These are phyloP conservation scores for Aythya baeri DNA, from an alignment of 2,113 vertebrate species.

Conservation along the genomic window DNA sequence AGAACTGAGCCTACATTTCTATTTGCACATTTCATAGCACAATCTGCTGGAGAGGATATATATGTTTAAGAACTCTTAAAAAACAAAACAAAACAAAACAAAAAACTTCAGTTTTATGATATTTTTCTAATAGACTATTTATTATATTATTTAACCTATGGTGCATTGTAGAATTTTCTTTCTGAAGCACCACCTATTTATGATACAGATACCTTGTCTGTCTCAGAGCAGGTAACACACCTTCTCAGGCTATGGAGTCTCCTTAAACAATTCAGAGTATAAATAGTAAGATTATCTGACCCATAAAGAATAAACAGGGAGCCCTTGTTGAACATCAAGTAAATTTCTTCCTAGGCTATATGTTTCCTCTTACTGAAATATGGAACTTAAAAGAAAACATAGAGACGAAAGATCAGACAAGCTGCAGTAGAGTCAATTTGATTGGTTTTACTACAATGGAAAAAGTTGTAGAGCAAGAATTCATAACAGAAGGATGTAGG, in stretches of 20 bases:
- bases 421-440: neutral
- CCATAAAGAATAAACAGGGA: neutral
- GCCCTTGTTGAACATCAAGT: neutral
- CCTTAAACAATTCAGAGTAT: neutral
- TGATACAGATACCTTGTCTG: neutral
- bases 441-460: neutral
- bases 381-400: neutral
- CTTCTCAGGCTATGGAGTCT: neutral
- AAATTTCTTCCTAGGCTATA: neutral
- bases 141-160: neutral
- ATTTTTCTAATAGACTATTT: neutral
- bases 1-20: neutral
- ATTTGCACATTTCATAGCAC: neutral
- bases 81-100: too few relatives aligned
- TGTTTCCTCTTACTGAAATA: neutral
- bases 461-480: neutral
- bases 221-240: neutral
- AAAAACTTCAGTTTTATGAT: neutral
- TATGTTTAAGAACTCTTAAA: neutral
- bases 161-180: neutral
- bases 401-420: neutral
- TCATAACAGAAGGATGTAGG: neutral
- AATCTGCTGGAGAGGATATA: neutral
- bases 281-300: neutral
- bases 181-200: neutral